Percentiles rank a stretch among this genome's conserved stretches.
Conservation (phyloP, 2,113 vertebrate species). For the Isichthys henryi region DNA sequence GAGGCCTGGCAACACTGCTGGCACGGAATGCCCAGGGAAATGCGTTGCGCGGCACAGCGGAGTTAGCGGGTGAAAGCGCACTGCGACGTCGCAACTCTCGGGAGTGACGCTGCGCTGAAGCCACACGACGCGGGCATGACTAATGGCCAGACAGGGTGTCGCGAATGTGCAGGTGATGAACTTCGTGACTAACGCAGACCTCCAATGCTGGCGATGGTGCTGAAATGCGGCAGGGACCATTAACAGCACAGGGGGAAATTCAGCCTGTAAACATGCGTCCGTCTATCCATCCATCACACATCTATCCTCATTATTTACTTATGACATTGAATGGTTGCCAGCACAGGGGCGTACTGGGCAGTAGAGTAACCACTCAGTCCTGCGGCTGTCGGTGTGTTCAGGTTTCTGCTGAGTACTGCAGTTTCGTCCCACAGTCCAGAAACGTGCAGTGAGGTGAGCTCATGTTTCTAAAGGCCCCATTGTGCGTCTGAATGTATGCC, state of each 20-base stretch:
- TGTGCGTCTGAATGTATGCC: neutral
- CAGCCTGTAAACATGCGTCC: neutral
- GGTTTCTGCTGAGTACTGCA: neutral
- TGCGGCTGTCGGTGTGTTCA: neutral
- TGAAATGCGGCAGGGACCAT: no score
- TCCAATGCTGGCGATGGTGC: neutral
- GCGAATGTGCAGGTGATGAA: neutral
- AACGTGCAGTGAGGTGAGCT: neutral
- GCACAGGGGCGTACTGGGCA: neutral
- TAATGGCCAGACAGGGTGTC: neutral
- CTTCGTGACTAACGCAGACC: neutral
- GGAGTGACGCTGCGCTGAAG: neutral
- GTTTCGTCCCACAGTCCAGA: neutral
- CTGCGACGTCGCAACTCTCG: neutral
- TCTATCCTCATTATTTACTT: neutral
- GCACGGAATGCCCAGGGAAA: neutral
- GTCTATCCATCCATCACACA: neutral
- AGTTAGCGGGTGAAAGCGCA: neutral
- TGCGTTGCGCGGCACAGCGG: neutral
- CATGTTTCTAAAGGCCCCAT: neutral
- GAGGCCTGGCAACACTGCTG: neutral
- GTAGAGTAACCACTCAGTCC: neutral
- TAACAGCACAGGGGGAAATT: neutral
- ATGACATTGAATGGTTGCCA: neutral
- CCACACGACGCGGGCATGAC: neutral